Base-by-base conservation (phyloP, 2,888 invertebrate species). In the Carabus problematicus region DNA sequence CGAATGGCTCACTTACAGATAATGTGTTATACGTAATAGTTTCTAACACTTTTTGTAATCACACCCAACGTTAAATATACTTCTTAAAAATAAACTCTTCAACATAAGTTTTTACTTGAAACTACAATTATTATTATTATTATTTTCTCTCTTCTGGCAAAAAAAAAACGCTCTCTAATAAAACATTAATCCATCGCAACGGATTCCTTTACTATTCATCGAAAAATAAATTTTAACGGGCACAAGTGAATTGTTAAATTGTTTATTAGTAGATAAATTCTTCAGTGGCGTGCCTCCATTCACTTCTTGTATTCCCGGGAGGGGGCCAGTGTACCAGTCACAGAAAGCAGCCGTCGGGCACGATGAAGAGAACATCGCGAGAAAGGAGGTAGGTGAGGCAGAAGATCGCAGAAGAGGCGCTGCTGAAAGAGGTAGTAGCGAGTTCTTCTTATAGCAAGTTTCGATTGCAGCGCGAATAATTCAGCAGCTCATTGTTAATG, bases 221-320 rank as follows among this genome's bases (percentile, higher is more conserved):
- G 66, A 66, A 66, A 66, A 47, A 66, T 66, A 66, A 66, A 66
- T 66, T 56, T 66, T 66, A 58, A 66, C 47, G 55, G 47, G 47
- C 58, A 66, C 66, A 66, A 66, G 66, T 66, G 66, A 66, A 64
- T 66, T 45, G 56, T 66, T 66, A 14, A 56, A 66, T 58, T 58
- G 39, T 66, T 66, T 66, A 66, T 66, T 47, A 66, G 59, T 29
- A 43, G 56, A 66, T 66, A 56, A 64, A 64, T 64, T 47, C 42
- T 49, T 49, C 16, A 16, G 14, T 14, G 18, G 49, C 18, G 49
- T 49, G 49, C 14, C 14, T n/a, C 18, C 16, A 16, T 49, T 14
- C 12, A 8, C 16, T 18, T 49, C 18, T n/a, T 9, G 8, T 8
- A 49, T 16, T 49, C 49, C 49, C 49, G 16, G 16, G 18, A 12